Evolutionary conservation across 35 echinoderm and acorn worm genomes (phyloP).

Genomic region (Apostichopus japonicus): DNA sequence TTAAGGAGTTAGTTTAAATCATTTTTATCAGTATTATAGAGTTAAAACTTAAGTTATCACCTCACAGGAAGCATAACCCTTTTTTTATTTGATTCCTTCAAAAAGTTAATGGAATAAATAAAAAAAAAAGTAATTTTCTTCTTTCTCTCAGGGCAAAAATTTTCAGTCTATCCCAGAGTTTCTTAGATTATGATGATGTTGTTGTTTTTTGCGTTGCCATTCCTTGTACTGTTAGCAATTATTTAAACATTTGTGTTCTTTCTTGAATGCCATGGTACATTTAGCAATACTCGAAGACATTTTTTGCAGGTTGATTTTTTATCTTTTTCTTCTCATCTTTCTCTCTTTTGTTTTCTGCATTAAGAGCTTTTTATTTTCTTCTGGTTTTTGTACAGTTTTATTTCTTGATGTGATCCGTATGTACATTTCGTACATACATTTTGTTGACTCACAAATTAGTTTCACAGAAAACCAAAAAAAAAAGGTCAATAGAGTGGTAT

Average conservation of each 20-base stretch:
- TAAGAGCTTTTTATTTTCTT: constrained; percentile 3
- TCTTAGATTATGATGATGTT: neutral
- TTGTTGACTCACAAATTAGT: constrained; percentile 50
- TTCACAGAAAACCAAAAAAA: neutral
- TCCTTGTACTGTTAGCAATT: constrained; percentile 3
- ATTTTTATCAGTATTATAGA: constrained; percentile 2
- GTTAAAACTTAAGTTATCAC: neutral
- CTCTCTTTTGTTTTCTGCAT: neutral
- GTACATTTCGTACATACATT: neutral
- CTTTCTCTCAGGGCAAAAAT: neutral
- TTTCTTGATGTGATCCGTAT: constrained; percentile 34
- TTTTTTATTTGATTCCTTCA: too few species aligned
- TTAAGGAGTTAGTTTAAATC: neutral
- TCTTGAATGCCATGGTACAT: neutral
- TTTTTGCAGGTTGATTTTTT: constrained; percentile 1
- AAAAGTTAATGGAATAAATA: neutral
- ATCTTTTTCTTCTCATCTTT: neutral
- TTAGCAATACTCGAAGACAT: neutral
- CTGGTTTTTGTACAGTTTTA: constrained; percentile 44
- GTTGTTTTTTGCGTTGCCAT: neutral
- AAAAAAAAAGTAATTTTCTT: neutral
- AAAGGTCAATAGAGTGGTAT: neutral
- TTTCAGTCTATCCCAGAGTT: neutral
- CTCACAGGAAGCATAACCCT: neutral
- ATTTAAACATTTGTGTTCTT: neutral